Evolutionary conservation across 2,888 invertebrate genomes (phyloP), one percentile per base, ranked within the genome.

Genomic region (Leptinotarsa juncta): DNA sequence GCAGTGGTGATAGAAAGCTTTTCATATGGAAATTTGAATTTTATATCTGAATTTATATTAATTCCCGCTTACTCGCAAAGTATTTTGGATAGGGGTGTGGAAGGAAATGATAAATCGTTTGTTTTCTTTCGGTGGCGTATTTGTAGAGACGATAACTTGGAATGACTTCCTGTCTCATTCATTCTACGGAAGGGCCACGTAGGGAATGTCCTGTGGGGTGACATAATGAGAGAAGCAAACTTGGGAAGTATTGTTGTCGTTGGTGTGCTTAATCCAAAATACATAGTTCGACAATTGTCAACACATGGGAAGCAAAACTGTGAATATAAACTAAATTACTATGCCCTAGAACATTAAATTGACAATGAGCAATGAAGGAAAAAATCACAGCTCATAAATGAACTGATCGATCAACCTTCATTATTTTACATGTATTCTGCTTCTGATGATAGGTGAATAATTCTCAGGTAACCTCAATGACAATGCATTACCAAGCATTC

Each of bases 11-110:
- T 66, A 71, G 70, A 71, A 65, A 32, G 48, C 71, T 68, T 81
- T 81, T 81, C 79, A 79, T 78, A 81, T 81, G 79, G 77, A 78
- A 81, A 81, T 81, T 72, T 60, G 69, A 78, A 74, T 78, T 79
- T 78, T 77, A 72, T 78, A 72, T 71, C 75, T 73, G 76, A 79
- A 78, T 78, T 79, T 81, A 78, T 79, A 79, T 79, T 81, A 81
- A 79, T 79, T 81, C 77, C 67, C 74, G 79, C 78, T 78, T 78
- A 78, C 75, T 78, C 77, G 79, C 78, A 76, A 68, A 74, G 77
- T 78, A 74, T 78, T 76, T 67, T 20, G 32, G 55, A 55, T 20
- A 26, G 68, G 68, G 68, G 68, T 55, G 68, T 68, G 55, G 68
- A 68, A 55, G 55, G 68, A 55, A 68, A 68, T 68, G 68, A 68